Evolutionary conservation across 1,140 invertebrate genomes (phyloP).

Genomic region (Zaprionus ghesquierei): DNA sequence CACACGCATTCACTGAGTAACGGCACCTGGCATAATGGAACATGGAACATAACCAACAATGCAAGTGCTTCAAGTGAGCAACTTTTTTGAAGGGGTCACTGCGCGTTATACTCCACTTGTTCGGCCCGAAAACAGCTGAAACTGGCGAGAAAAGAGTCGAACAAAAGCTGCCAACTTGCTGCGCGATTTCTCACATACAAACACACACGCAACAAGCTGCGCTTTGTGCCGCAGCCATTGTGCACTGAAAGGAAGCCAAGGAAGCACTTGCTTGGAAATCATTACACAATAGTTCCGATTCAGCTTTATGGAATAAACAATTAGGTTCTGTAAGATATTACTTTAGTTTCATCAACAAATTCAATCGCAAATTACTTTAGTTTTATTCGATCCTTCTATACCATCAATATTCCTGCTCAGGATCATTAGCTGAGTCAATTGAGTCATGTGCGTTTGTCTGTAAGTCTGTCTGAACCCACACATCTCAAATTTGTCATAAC

Average conservation of each 20-base stretch:
- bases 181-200: background rate
- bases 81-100: constrained; percentile 35
- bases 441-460: too few species aligned
- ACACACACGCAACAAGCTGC: background rate
- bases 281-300: background rate
- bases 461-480: too few species aligned
- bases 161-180: constrained; percentile 3
- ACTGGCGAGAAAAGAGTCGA: background rate
- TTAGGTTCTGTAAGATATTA: background rate
- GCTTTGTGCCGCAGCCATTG: background rate
- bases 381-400: too few species aligned
- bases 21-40: constrained; percentile 13
- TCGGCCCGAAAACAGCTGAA: background rate
- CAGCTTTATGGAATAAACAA: background rate
- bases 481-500: too few species aligned
- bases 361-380: too few species aligned
- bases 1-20: background rate
- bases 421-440: too few species aligned
- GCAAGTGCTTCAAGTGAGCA: constrained; percentile 5
- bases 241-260: background rate
- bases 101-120: constrained; percentile 14
- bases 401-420: too few species aligned
- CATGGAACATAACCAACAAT: constrained; percentile 12
- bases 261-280: background rate
- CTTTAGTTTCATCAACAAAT: background rate